These are phyloP conservation scores for Acanthisitta chloris DNA, from an alignment of 2,113 vertebrate genomes.

Conservation along the genomic window DNA sequence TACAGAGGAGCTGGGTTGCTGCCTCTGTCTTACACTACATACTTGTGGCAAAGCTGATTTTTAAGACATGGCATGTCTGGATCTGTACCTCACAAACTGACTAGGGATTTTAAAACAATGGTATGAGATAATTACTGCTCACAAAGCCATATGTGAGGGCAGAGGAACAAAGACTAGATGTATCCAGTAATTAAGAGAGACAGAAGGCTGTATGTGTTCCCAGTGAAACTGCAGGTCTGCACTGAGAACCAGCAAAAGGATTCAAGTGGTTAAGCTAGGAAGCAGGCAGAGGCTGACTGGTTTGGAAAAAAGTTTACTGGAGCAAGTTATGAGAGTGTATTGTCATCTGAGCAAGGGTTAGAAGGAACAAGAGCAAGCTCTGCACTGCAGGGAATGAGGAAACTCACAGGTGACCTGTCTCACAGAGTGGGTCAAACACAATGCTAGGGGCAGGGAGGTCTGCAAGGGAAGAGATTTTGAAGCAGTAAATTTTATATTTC, in stretches of 20 bases:
- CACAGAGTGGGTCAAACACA: background rate
- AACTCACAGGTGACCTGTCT: background rate
- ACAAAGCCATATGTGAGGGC: background rate
- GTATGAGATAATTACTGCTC: conserved; percentile 25
- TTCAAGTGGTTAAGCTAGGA: background rate
- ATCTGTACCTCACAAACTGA: conserved; percentile 18
- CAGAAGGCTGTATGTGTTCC: background rate
- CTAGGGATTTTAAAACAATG: conserved; percentile 22
- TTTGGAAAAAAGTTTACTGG: background rate
- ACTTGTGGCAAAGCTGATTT: background rate
- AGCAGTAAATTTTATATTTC: background rate
- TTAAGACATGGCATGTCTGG: background rate
- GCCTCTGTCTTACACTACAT: background rate
- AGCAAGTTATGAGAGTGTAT: background rate
- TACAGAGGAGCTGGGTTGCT: background rate
- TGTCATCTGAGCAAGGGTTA: background rate
- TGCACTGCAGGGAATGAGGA: background rate
- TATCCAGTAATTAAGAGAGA: background rate
- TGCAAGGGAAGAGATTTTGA: background rate
- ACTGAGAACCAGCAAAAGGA: background rate
- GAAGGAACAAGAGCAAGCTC: background rate
- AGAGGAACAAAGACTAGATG: background rate
- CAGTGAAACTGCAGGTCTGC: background rate
- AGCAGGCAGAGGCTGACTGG: background rate
- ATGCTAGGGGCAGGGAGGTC: background rate